These are phyloP conservation scores for Asteroscopus sphinx DNA, from an alignment of 2,888 invertebrate genomes.

Conservation along the genomic window DNA sequence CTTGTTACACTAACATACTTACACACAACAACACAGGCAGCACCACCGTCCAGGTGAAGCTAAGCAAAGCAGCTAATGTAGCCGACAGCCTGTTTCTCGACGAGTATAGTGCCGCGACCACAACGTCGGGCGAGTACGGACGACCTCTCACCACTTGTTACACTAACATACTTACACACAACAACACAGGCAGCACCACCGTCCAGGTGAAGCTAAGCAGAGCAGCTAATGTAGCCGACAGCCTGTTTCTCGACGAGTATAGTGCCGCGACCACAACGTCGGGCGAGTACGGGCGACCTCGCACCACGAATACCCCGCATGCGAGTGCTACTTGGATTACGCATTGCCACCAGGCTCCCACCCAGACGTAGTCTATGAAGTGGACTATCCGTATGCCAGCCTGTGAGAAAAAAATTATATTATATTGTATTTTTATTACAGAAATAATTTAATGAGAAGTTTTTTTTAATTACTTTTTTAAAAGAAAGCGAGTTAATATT, in stretches of 20 bases:
- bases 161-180: slow-evolving; percentile 91
- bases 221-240: slow-evolving; percentile 89
- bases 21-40: no score
- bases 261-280: slow-evolving; percentile 91
- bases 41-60: no score
- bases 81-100: no score
- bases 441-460: no score
- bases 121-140: no score
- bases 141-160: no score
- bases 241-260: slow-evolving; percentile 73
- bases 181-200: slow-evolving; percentile 94
- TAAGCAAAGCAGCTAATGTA: no score
- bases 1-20: no score
- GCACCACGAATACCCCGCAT: slow-evolving; percentile 95
- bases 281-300: slow-evolving; percentile 96
- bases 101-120: no score
- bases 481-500: no score
- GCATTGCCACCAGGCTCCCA: slow-evolving; percentile 96
- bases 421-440: background rate
- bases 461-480: no score
- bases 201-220: slow-evolving; percentile 96
- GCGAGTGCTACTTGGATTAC: slow-evolving; percentile 93
- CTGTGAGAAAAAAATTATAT: slow-evolving; percentile 66
- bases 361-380: slow-evolving; percentile 95
- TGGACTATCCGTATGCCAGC: slow-evolving; percentile 95